A percentile compares a stretch with the other conserved stretches of the same genome.
Conservation (phyloP, 2,797 vertebrate species). For the Avahi laniger region DNA sequence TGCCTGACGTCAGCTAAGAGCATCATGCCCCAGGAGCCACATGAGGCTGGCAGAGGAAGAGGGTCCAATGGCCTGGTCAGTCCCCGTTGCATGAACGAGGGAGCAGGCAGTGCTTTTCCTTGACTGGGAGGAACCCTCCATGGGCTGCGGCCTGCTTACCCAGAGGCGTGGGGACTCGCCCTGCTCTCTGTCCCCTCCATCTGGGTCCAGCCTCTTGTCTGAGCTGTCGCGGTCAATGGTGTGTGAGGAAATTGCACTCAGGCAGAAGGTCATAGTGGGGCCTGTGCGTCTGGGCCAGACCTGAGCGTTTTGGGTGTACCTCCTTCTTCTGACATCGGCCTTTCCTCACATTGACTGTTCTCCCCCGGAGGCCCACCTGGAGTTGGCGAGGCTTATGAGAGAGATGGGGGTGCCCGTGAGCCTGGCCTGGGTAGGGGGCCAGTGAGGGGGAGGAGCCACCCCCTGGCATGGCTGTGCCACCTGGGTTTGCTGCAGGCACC, state of each 20-base stretch:
- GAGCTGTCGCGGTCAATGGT: not conserved
- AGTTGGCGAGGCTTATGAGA: not conserved
- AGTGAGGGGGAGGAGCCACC: not conserved
- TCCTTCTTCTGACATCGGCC: not conserved
- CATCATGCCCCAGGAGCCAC: not conserved
- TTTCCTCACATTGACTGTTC: not conserved
- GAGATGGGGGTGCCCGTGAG: not conserved
- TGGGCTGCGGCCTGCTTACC: too few species aligned
- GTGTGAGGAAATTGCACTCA: not conserved
- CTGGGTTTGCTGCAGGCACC: accelerated
- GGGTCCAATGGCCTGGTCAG: not conserved
- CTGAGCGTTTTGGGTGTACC: not conserved
- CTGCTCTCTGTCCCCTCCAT: not conserved
- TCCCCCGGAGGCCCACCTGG: not conserved
- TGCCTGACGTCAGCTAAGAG: not conserved
- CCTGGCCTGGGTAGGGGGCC: not conserved
- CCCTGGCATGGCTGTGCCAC: accelerated
- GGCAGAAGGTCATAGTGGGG: not conserved
- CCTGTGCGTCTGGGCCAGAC: not conserved
- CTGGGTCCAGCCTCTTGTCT: not conserved
- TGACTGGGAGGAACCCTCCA: too few species aligned
- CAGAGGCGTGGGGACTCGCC: not conserved
- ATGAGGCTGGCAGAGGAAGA: not conserved
- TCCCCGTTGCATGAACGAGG: not conserved
- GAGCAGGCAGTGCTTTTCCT: not conserved